Evolutionary conservation across 2,113 vertebrate genomes (phyloP), one percentile per base, ranked within the genome.

Genomic region (Leiothrix lutea): DNA sequence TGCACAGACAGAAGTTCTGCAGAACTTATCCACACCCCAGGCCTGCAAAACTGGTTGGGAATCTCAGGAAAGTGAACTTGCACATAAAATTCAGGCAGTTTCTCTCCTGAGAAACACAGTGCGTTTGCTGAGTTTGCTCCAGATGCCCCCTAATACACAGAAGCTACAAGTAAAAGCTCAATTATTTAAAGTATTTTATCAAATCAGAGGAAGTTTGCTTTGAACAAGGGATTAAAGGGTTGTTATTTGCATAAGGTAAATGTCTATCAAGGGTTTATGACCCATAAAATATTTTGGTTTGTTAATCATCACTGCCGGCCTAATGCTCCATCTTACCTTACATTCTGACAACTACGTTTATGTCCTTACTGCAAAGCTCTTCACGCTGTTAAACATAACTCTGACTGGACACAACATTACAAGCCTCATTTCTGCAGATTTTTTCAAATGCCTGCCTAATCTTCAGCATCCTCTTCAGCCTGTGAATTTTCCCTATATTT

Each of bases 141-240:
- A 56, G 44, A 64, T 2, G 2, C 3, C 10, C 14, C 4, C 16
- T 10, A 44, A 17, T 2, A 2, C n/a, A 54, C 8, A 64, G 57
- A 65, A 40, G 8, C 1, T 6, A 61, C 36, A 72, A 33, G 22
- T 35, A 61, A 60, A 25, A 60, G 10, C 28, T 75, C 36, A 45
- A 11, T 64, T 91, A 75, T 85, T 87, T 53, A 11, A 87, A 75
- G n/a, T 57, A 79, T 92, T 93, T 90, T 93, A 50, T 93, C 53
- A 45, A 45, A 85, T 61, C 71, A 69, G 62, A 64, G 40, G 22
- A 67, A 58, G 25, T 45, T 79, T 35, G 40, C n/a, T 77, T 69
- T 14, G 24, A 31, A 20, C 5, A 65, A 64, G 71, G 7, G 20
- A 66, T 67, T 79, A 64, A 70, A 87, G 19, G 31, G 36, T 61